These are phyloP conservation scores for Vireo griseus DNA, from an alignment of 2,797 vertebrate genomes.

Conservation along the genomic window DNA sequence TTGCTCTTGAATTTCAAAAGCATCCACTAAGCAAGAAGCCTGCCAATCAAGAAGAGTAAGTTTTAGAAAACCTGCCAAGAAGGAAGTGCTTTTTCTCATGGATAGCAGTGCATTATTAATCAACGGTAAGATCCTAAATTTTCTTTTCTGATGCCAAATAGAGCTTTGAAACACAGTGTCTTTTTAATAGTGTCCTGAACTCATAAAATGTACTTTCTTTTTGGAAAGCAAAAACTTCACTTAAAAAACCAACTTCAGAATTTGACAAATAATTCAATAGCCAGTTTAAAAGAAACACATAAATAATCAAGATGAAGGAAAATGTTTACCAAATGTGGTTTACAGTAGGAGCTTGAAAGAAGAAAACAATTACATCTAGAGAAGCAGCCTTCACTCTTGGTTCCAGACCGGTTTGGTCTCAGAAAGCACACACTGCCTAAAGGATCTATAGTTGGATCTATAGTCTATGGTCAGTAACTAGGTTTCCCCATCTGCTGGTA, in stretches of 20 bases:
- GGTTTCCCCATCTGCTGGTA: background rate
- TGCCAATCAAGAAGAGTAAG: background rate
- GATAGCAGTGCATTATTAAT: background rate
- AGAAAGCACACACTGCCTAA: background rate
- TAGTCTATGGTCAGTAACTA: background rate
- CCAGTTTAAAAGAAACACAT: background rate
- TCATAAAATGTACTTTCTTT: background rate
- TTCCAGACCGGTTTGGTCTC: background rate
- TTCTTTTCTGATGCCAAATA: background rate
- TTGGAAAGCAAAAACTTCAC: background rate
- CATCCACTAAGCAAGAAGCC: conserved; percentile 23
- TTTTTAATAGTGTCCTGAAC: background rate
- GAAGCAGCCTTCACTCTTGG: background rate
- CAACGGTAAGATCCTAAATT: background rate
- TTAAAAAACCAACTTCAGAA: background rate
- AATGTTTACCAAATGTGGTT: background rate
- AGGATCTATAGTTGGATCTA: background rate
- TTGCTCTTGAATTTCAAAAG: conserved; percentile 39
- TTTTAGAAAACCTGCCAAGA: conserved; percentile 13
- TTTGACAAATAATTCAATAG: background rate
- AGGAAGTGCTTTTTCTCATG: background rate
- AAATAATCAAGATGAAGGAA: background rate
- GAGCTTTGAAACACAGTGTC: background rate
- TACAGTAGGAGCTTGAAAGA: background rate
- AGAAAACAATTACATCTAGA: background rate